Conservation (phyloP, 1,140 invertebrate genomes). For the Pinna nobilis region DNA sequence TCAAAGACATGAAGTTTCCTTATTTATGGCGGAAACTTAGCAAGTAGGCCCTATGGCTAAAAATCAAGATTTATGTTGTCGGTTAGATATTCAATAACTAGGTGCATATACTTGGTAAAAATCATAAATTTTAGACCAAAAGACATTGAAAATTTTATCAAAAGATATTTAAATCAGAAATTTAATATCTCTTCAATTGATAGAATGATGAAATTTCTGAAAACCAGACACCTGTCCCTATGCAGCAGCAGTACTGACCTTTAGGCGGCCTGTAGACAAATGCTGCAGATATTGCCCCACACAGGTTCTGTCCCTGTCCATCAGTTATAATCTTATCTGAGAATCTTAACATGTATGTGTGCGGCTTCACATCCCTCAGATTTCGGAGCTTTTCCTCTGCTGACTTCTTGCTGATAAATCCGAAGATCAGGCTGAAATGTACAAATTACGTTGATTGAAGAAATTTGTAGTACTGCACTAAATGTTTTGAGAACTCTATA, state of each 20-base stretch:
- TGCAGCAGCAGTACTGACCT: neutral
- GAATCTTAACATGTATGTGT: slow-evolving; percentile 35
- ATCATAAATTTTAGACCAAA: neutral
- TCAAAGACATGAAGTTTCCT: no score
- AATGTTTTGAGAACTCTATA: no score
- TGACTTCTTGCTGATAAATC: slow-evolving; percentile 31
- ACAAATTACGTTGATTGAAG: no score
- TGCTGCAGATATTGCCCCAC: slow-evolving; percentile 39
- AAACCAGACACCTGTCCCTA: neutral
- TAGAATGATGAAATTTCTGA: neutral
- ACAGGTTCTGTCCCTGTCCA: slow-evolving; percentile 45
- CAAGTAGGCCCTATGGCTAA: no score
- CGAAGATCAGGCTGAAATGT: slow-evolving; percentile 35
- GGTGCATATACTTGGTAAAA: no score
- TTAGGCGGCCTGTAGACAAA: slow-evolving; percentile 25
- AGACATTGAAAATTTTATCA: neutral
- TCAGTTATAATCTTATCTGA: slow-evolving; percentile 40
- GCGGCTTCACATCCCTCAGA: neutral
- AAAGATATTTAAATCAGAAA: neutral
- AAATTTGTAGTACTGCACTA: no score
- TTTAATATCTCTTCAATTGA: neutral
- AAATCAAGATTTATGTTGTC: no score
- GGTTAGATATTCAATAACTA: no score
- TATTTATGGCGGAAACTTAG: no score
- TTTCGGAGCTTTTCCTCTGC: slow-evolving; percentile 18